Conservation (phyloP, 1,140 invertebrate species). For the Anoplophora glabripennis region DNA sequence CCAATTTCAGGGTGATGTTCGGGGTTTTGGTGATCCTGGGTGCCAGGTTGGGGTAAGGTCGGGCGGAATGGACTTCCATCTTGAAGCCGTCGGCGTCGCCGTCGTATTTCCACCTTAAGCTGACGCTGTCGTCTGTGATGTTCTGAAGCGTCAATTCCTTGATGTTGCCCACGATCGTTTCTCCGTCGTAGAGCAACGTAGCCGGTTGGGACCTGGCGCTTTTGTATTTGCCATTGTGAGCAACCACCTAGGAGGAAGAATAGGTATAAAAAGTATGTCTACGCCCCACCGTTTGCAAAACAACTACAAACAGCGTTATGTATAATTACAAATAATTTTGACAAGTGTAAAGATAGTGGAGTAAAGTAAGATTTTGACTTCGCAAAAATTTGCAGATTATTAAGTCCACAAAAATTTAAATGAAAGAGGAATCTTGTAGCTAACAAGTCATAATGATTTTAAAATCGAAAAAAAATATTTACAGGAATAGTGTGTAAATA, state of each 20-base stretch:
- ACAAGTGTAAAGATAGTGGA: no score
- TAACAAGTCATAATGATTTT: no score
- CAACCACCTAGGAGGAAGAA: conserved; percentile 57
- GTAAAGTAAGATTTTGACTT: no score
- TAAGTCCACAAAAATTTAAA: no score
- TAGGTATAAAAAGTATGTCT: not conserved
- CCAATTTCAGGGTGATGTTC: conserved; percentile 54
- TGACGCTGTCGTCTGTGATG: conserved; percentile 54
- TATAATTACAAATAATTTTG: no score
- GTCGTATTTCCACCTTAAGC: conserved; percentile 59
- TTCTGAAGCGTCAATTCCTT: conserved; percentile 54
- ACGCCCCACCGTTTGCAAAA: not conserved
- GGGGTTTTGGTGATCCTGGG: conserved; percentile 39
- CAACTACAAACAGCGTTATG: not conserved
- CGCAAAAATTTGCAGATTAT: no score
- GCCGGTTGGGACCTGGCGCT: conserved; percentile 59
- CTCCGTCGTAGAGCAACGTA: conserved; percentile 59
- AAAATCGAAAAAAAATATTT: no score
- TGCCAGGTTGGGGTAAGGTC: conserved; percentile 53
- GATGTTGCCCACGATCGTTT: conserved; percentile 61
- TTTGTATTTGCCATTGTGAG: conserved; percentile 58
- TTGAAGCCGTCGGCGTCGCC: conserved; percentile 63
- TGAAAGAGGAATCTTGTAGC: no score
- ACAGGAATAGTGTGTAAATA: no score
- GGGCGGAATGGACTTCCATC: conserved; percentile 51